Conservation (phyloP, 2,888 invertebrate genomes). For the Scrobipalpa atriplicella region DNA sequence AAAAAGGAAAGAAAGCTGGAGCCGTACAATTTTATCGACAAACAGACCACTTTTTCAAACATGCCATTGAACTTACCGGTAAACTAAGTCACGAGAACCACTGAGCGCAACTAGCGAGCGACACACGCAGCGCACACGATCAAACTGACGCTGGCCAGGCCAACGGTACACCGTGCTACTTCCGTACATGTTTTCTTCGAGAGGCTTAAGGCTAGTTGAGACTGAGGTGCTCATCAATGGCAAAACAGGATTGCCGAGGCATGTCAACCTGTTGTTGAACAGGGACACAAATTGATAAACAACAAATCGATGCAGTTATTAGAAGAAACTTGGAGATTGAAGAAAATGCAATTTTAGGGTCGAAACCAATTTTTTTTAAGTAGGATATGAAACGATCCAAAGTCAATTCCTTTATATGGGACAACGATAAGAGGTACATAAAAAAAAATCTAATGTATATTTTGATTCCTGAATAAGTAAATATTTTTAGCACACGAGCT, state of each 20-base stretch:
- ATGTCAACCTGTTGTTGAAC: no score
- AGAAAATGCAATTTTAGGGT: no score
- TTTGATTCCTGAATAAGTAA: no score
- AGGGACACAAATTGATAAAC: no score
- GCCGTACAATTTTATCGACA: conserved; percentile 8
- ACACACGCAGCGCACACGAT: conserved; percentile 50
- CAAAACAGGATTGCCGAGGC: background rate
- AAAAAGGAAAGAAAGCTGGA: conserved; percentile 1
- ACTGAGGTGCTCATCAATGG: background rate
- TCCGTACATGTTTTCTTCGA: conserved; percentile 41
- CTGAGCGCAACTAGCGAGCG: conserved; percentile 52
- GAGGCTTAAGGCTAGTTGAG: conserved; percentile 28
- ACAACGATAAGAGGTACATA: no score
- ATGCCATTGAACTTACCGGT: conserved; percentile 57
- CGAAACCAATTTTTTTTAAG: no score
- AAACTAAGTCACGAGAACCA: conserved; percentile 39
- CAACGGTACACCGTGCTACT: conserved; percentile 70
- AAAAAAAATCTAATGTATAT: no score
- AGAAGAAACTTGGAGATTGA: no score
- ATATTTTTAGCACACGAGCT: background rate
- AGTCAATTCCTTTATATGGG: background rate
- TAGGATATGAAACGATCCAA: background rate
- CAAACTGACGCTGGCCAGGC: conserved; percentile 56
- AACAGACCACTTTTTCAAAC: background rate
- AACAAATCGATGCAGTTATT: no score